Evolutionary conservation across 2,888 invertebrate species (phyloP).

Genomic region (Hoplodrina blanda): DNA sequence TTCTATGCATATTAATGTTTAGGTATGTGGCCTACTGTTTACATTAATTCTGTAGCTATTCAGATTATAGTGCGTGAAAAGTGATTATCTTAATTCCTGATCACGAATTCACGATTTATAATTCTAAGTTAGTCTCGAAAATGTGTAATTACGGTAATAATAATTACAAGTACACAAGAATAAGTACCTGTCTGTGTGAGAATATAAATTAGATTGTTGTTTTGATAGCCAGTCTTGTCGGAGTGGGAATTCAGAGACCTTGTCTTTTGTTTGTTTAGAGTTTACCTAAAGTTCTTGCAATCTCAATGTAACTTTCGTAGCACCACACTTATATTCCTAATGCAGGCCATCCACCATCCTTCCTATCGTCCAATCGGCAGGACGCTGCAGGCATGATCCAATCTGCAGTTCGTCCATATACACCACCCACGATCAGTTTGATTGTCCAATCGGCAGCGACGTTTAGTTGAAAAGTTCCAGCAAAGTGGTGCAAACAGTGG

Average conservation of each 20-base stretch:
- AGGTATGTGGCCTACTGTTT: conserved; percentile 6
- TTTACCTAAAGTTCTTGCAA: conserved; percentile 9
- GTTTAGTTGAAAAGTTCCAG: too few relatives aligned
- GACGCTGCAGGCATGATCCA: too few relatives aligned
- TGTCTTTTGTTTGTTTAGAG: conserved; percentile 41
- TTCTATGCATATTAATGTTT: background rate
- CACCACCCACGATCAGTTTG: too few relatives aligned
- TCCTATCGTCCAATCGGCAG: too few relatives aligned
- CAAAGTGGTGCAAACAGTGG: too few relatives aligned
- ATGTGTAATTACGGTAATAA: conserved; percentile 45
- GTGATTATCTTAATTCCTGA: conserved; percentile 28
- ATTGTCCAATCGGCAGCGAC: too few relatives aligned
- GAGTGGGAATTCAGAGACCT: conserved; percentile 43
- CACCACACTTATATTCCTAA: background rate
- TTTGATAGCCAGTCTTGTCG: conserved; percentile 20
- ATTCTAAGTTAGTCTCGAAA: conserved; percentile 25
- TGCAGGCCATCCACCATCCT: too few relatives aligned
- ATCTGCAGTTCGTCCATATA: too few relatives aligned
- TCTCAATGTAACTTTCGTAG: conserved; percentile 14
- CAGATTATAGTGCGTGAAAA: conserved; percentile 22
- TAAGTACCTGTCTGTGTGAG: conserved; percentile 37
- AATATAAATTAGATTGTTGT: conserved; percentile 48
- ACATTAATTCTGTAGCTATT: conserved; percentile 4
- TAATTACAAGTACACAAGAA: conserved; percentile 36
- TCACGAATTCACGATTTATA: conserved; percentile 32